phyloP scores from a whole-genome alignment of 1,140 invertebrate species.

The Archivesica marissinica region DNA sequence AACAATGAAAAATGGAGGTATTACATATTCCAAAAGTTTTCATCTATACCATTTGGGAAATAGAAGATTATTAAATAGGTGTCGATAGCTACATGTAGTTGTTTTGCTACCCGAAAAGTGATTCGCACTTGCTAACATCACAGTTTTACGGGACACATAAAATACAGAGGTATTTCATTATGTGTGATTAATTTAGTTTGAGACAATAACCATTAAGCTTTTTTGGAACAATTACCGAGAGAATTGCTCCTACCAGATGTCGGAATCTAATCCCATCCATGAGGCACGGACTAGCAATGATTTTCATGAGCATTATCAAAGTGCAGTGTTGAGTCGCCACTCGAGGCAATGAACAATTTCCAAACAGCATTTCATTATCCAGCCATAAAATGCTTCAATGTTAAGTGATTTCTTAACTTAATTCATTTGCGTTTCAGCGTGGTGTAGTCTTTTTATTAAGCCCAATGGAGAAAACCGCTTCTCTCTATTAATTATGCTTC shows the following conservation, averaged over 20 bases:
- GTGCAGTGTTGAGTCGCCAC: conserved; percentile 33
- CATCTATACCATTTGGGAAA: no score
- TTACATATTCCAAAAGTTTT: no score
- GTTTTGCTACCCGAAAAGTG: not conserved
- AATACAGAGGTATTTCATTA: conserved; percentile 20
- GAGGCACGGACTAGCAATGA: conserved; percentile 2
- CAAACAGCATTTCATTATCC: conserved; percentile 45
- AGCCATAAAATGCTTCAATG: conserved; percentile 25
- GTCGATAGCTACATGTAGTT: no score
- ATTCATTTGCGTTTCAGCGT: conserved; percentile 27
- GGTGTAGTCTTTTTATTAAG: conserved; percentile 29
- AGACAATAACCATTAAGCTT: not conserved
- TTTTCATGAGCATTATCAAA: conserved; percentile 1
- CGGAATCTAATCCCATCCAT: conserved; percentile 9
- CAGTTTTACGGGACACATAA: not conserved
- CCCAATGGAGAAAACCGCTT: conserved; percentile 20
- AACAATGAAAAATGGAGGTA: no score
- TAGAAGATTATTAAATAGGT: no score
- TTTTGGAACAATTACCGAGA: conserved; percentile 22
- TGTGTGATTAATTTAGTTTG: conserved; percentile 27
- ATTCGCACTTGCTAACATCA: not conserved
- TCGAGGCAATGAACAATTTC: conserved; percentile 26
- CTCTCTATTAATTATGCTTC: conserved; percentile 44
- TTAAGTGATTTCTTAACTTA: conserved; percentile 58
- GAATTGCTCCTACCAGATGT: conserved; percentile 5